A percentile compares a stretch with the other conserved stretches of the same genome.
Evolutionary conservation across 92 coral and sea anemone genomes (phyloP).

Genomic region (Palythoa grandis): DNA sequence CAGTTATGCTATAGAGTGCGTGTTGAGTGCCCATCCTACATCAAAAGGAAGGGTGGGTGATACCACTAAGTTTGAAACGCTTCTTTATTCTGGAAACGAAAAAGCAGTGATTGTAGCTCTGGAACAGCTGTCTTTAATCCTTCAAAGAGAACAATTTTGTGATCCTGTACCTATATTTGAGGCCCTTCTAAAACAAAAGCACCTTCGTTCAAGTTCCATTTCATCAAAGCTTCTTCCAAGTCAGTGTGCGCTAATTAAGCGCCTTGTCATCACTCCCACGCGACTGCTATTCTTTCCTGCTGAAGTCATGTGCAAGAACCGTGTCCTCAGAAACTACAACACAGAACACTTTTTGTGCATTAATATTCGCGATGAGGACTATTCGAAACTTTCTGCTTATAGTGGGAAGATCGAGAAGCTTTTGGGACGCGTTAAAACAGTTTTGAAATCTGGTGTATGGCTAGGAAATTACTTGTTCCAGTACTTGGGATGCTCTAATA

Average conservation of each 20-base stretch:
- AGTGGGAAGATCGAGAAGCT: conserved; percentile 65
- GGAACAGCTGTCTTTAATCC: conserved; percentile 59
- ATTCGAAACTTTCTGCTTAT: conserved; percentile 81
- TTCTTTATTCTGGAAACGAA: conserved; percentile 57
- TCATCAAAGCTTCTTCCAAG: conserved; percentile 66
- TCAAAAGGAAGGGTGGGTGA: conserved; percentile 69
- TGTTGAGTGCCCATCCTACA: conserved; percentile 73
- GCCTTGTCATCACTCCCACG: conserved; percentile 93
- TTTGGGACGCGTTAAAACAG: conserved; percentile 57
- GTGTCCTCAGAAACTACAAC: conserved; percentile 85
- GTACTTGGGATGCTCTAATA: conserved; percentile 93
- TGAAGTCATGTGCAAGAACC: conserved; percentile 95
- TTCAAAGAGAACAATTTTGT: conserved; percentile 68
- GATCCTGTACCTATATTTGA: conserved; percentile 78
- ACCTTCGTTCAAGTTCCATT: conserved; percentile 54
- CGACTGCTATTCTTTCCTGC: conserved; percentile 80
- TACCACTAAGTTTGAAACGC: conserved; percentile 46
- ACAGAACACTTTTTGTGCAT: conserved; percentile 77
- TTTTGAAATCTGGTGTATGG: conserved; percentile 67
- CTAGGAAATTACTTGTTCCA: conserved; percentile 69
- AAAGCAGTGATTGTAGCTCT: conserved; percentile 61
- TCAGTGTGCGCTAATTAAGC: conserved; percentile 87
- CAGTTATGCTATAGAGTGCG: conserved; percentile 79
- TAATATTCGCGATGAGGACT: conserved; percentile 93
- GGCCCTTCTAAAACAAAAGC: conserved; percentile 56